Conservation (phyloP, 23 tunicate genomes). For the Ascidia mentula region DNA sequence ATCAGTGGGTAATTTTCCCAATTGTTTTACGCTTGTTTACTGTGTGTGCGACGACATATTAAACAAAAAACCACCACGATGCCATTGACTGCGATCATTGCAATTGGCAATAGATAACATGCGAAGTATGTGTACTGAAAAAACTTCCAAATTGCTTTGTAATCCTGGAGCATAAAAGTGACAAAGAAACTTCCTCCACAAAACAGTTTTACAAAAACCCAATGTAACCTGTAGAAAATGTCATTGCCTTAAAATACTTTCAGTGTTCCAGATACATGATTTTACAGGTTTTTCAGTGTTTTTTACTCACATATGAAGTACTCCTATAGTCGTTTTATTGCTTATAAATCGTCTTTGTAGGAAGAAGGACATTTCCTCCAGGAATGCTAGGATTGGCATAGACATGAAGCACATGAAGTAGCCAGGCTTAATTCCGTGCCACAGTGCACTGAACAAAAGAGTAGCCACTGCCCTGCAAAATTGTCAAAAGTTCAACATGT, state of each 20-base stretch:
- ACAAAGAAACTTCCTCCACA: not conserved
- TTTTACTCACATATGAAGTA: not conserved
- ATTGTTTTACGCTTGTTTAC: too few relatives aligned
- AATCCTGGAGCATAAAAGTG: not conserved
- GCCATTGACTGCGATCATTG: not conserved
- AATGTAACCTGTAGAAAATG: not conserved
- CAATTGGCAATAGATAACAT: conserved; percentile 4
- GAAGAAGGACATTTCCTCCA: not conserved
- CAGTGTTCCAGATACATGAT: too few relatives aligned
- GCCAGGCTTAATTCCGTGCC: conserved; percentile 2
- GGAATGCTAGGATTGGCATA: not conserved
- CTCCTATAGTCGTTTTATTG: not conserved
- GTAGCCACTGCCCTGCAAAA: not conserved
- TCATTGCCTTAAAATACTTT: too few relatives aligned
- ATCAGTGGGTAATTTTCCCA: too few relatives aligned
- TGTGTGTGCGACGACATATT: too few relatives aligned
- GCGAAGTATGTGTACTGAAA: conserved; percentile 1
- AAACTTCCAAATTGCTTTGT: not conserved
- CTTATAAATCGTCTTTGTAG: not conserved
- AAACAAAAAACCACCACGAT: too few relatives aligned
- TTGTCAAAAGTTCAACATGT: too few relatives aligned
- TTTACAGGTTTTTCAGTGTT: too few relatives aligned
- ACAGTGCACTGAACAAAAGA: not conserved
- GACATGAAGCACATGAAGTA: not conserved
- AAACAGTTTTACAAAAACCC: not conserved